Evolutionary conservation across 2,797 vertebrate genomes (phyloP).

Genomic region (Pygocentrus nattereri): DNA sequence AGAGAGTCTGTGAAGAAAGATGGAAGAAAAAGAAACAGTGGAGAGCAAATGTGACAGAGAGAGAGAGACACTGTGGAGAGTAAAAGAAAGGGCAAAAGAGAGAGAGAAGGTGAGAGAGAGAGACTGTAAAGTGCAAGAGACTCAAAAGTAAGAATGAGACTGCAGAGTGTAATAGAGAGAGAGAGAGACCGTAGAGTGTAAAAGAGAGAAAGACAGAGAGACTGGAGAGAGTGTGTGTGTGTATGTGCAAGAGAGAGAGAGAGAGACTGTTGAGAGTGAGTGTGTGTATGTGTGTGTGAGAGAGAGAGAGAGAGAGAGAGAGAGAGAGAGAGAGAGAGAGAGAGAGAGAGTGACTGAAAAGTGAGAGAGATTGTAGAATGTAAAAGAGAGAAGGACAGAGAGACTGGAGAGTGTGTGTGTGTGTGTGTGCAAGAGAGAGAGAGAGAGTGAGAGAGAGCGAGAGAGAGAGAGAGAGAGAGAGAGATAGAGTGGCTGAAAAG

Average conservation of each 20-base stretch:
- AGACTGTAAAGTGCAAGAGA: conserved; percentile 69
- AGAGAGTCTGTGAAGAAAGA: conserved; percentile 51
- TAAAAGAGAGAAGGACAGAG: conserved; percentile 63
- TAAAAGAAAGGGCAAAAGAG: conserved; percentile 36
- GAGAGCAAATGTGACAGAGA: conserved; percentile 55
- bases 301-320: conserved; percentile 58
- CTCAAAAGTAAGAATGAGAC: no score
- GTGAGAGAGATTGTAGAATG: conserved; percentile 64
- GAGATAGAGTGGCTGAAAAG: not conserved
- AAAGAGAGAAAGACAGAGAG: conserved; percentile 27
- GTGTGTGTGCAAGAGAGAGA: no score
- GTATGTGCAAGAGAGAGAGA: no score
- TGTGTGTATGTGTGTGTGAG: no score
- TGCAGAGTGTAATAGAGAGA: no score
- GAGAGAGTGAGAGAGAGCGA: no score
- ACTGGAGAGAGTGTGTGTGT: conserved; percentile 35
- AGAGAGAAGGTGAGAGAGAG: conserved; percentile 47
- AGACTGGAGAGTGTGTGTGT: no score
- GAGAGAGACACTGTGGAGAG: conserved; percentile 46
- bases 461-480: no score
- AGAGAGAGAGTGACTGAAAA: conserved; percentile 47
- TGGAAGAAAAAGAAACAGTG: conserved; percentile 52
- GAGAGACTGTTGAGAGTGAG: conserved; percentile 30
- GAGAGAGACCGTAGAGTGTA: conserved; percentile 70
- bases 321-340: conserved; percentile 15